Base-by-base conservation (phyloP, 2,888 invertebrate species). In the Erannis defoliaria region DNA sequence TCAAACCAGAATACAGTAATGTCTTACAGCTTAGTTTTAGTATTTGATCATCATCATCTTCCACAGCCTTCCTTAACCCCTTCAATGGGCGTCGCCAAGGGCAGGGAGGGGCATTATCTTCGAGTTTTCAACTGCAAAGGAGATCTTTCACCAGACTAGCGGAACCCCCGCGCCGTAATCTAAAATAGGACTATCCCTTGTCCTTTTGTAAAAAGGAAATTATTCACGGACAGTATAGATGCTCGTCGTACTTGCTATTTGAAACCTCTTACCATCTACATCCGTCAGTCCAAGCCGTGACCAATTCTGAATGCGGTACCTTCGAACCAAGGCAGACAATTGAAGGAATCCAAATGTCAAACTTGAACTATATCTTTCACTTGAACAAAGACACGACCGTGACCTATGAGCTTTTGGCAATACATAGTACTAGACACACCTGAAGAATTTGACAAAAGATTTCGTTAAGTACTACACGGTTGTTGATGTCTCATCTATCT, bases 321-420 rank as follows among this genome's bases (percentile, higher is more conserved):
- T 43, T 38, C 49, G 45, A 14, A 46, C 56, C 62, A 61, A 68
- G 65, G 61, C 58, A 38, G 59, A 50, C 60, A 42, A 38, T 57
- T 57, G 62, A 48, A 53, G 56, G 40, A 64, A 45, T 53, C 51
- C 54, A 67, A 70, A 70, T 67, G 67, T 66, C 65, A 67, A 64
- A 60, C 57, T 58, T 65, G 55, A 62, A 62, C 62, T 62, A 61
- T 60, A 55, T 69, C 61, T 66, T 67, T 69, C 50, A 59, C 58
- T 51, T 19, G 33, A 64, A 69, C 63, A 69, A 69, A 62, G 48
- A 19, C 31, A 38, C 31, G 59, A 29, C 67, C 69, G 12, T 70
- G 69, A 70, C 67, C 65, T 67, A 55, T 67, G 48, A 62, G 42
- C 35, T 38, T 42, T 51, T 61, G 40, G 53, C 56, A 56, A 29